Percentiles rank a stretch among this genome's conserved stretches.
These are phyloP conservation scores for Hyperoplus immaculatus DNA, from an alignment of 2,797 vertebrate species.

Conservation along the genomic window DNA sequence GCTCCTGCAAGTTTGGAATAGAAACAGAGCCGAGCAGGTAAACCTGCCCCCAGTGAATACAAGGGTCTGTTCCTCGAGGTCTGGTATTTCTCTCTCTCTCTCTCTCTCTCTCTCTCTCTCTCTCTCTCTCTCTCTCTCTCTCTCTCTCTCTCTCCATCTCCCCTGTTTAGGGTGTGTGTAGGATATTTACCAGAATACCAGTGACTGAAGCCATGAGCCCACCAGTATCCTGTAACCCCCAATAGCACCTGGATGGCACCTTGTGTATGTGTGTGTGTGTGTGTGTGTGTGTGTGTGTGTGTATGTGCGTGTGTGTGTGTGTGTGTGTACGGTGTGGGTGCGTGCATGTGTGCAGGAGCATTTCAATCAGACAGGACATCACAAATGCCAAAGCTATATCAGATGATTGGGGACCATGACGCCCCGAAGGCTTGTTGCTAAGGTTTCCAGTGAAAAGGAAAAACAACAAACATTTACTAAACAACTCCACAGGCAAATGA, in stretches of 20 bases:
- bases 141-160: slow-evolving; percentile 31
- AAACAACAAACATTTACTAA: slow-evolving; percentile 66
- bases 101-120: slow-evolving; percentile 28
- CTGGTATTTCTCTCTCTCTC: slow-evolving; percentile 50
- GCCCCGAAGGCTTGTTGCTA: slow-evolving; percentile 61
- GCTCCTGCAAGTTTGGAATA: slow-evolving; percentile 42
- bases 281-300: slow-evolving; percentile 56
- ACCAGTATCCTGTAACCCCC: slow-evolving; percentile 58
- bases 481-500: slow-evolving; percentile 46
- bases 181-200: slow-evolving; percentile 72
- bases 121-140: slow-evolving; percentile 29
- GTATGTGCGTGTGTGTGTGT: slow-evolving; percentile 41
- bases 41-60: slow-evolving; percentile 33
- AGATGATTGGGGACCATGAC: slow-evolving; percentile 68
- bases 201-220: slow-evolving; percentile 43
- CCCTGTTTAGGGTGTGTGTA: slow-evolving; percentile 66
- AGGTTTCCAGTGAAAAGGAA: slow-evolving; percentile 58
- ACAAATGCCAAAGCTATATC: slow-evolving; percentile 69
- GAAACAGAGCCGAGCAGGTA: slow-evolving; percentile 58
- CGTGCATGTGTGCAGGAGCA: slow-evolving; percentile 11
- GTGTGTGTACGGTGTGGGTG: slow-evolving; percentile 54
- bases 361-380: slow-evolving; percentile 54
- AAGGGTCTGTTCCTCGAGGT: slow-evolving; percentile 48
- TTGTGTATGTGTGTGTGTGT: slow-evolving; percentile 56
- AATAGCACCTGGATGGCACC: slow-evolving; percentile 40